Percentiles rank a stretch among this genome's conserved stretches.
Conservation (phyloP, 2,888 invertebrate species). For the Xanthorhoe spadicearia region DNA sequence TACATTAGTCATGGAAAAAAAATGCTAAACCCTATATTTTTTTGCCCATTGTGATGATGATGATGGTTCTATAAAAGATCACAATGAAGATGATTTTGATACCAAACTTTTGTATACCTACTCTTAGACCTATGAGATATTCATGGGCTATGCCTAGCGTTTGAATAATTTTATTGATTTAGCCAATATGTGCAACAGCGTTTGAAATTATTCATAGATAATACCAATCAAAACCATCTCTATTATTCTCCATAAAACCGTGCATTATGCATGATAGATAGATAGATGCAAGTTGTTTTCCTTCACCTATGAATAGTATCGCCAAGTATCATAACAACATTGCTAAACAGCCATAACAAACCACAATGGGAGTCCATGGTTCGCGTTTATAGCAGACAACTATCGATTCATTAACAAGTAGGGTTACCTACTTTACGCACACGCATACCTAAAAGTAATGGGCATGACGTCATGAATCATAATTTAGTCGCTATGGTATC, state of each 20-base stretch:
- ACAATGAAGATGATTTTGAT: too few species aligned
- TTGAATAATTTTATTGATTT: constrained; percentile 4
- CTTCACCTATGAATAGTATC: constrained; percentile 41
- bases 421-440: constrained; percentile 62
- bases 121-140: not conserved
- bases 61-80: too few species aligned
- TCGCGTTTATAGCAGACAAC: constrained; percentile 52
- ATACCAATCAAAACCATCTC: not conserved
- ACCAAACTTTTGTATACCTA: too few species aligned
- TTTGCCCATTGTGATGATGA: too few species aligned
- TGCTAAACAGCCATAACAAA: constrained; percentile 54
- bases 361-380: constrained; percentile 50
- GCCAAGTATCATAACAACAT: constrained; percentile 47
- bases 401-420: constrained; percentile 60
- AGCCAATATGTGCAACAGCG: not conserved
- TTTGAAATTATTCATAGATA: constrained; percentile 9
- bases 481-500: constrained; percentile 59
- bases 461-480: constrained; percentile 69
- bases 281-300: constrained; percentile 44
- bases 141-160: not conserved
- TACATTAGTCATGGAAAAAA: too few species aligned
- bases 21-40: too few species aligned
- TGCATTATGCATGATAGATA: constrained; percentile 18
- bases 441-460: constrained; percentile 59
- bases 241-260: constrained; percentile 17